phyloP scores from a whole-genome alignment of 2,797 vertebrate species.

The Ispidina picta region DNA sequence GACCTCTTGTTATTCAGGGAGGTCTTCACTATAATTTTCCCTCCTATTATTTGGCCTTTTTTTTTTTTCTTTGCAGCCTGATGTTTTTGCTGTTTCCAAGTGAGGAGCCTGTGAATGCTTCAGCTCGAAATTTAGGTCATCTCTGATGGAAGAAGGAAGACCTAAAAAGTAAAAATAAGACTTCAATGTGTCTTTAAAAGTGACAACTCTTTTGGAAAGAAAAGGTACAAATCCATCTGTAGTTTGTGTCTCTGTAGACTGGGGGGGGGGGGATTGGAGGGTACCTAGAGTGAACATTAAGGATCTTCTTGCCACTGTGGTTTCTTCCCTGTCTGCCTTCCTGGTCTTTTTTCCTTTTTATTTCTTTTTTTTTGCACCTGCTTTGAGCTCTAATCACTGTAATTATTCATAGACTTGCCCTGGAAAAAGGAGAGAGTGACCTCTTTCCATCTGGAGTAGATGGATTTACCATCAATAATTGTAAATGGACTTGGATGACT shows the following conservation, averaged over 20 bases:
- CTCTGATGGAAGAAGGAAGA: slow-evolving; percentile 30
- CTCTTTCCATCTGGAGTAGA: slow-evolving; percentile 47
- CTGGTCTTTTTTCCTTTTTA: neutral
- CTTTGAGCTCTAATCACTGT: slow-evolving; percentile 57
- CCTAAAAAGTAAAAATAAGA: slow-evolving; percentile 58
- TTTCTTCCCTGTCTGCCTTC: slow-evolving; percentile 24
- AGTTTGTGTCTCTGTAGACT: neutral
- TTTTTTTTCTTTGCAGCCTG: slow-evolving; percentile 32
- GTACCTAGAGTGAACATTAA: neutral
- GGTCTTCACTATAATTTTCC: slow-evolving; percentile 52
- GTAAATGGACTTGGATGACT: slow-evolving; percentile 39
- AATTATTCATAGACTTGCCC: slow-evolving; percentile 62
- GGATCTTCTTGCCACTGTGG: neutral
- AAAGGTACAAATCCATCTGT: neutral
- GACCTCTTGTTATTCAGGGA: slow-evolving; percentile 38
- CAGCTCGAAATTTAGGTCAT: slow-evolving; percentile 65
- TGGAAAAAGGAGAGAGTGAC: slow-evolving; percentile 54
- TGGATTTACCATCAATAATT: slow-evolving; percentile 35
- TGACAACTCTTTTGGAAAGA: slow-evolving; percentile 2
- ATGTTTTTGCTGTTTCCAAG: slow-evolving; percentile 52
- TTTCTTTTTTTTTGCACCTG: slow-evolving; percentile 38
- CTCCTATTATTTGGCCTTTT: slow-evolving; percentile 43
- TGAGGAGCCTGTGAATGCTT: slow-evolving; percentile 33
- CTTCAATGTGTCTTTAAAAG: slow-evolving; percentile 34
- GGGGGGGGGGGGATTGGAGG: neutral